Conservation (phyloP, 2,888 invertebrate species). For the Agriotes lineatus region DNA sequence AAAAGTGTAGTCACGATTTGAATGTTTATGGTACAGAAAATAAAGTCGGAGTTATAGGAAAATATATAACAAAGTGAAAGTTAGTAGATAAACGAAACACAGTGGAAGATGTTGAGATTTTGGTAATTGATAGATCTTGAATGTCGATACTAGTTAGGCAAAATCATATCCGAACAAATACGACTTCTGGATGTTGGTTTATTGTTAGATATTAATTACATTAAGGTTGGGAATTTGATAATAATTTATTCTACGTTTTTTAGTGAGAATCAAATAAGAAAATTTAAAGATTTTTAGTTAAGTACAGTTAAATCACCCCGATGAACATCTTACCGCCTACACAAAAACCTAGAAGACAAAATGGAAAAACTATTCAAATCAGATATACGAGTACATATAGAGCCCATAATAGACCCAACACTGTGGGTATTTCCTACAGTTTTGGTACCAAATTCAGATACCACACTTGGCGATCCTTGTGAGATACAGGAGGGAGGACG, state of each 20-base stretch:
- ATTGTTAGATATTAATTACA: background rate
- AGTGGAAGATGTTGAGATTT: background rate
- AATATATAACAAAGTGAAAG: background rate
- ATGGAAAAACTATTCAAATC: background rate
- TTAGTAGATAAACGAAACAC: background rate
- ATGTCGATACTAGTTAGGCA: background rate
- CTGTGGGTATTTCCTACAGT: no score
- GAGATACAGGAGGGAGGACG: slow-evolving; percentile 51
- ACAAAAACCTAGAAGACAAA: background rate
- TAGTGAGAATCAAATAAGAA: background rate
- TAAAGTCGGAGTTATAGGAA: background rate
- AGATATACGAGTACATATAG: background rate
- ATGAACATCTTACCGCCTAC: background rate
- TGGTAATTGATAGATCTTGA: background rate
- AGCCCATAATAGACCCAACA: background rate
- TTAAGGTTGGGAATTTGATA: background rate
- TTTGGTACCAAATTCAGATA: background rate
- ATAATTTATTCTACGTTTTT: background rate
- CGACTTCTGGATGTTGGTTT: background rate
- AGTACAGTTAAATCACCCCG: background rate
- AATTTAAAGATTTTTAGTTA: background rate
- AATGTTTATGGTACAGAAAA: no score
- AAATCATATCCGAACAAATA: background rate
- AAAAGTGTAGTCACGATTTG: background rate
- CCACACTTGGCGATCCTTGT: slow-evolving; percentile 58